phyloP scores from a whole-genome alignment of 2,888 invertebrate genomes.

The Therioaphis trifolii region DNA sequence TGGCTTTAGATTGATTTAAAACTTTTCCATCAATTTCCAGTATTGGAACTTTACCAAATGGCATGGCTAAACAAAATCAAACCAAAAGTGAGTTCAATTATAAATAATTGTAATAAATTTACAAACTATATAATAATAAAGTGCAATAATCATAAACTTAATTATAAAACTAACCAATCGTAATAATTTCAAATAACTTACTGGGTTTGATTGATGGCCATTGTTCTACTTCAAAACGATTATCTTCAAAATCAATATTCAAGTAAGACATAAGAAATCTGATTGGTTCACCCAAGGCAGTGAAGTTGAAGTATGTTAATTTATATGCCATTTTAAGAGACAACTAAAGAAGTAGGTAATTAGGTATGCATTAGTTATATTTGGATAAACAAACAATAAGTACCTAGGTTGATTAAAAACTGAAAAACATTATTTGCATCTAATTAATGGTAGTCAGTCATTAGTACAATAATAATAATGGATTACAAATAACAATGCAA shows the following conservation, averaged over 20 bases:
- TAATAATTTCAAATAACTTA: conserved; percentile 67
- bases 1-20: conserved; percentile 74
- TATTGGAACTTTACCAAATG: conserved; percentile 76
- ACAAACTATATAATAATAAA: too few species aligned
- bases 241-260: conserved; percentile 74
- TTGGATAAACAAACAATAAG: too few species aligned
- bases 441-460: too few species aligned
- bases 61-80: conserved; percentile 70
- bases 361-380: background rate
- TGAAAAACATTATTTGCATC: too few species aligned
- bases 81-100: too few species aligned
- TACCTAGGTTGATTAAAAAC: too few species aligned
- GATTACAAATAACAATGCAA: too few species aligned
- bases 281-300: conserved; percentile 76
- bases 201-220: conserved; percentile 74
- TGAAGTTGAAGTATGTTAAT: conserved; percentile 75
- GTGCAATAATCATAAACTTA: too few species aligned
- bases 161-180: too few species aligned
- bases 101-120: too few species aligned
- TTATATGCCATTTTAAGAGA: conserved; percentile 67
- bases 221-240: conserved; percentile 72
- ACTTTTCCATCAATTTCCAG: conserved; percentile 75
- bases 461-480: too few species aligned
- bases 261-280: conserved; percentile 75
- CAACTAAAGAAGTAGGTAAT: too few species aligned